Evolutionary conservation across 2,797 vertebrate genomes (phyloP).

Genomic region (Novumbra hubbsi): DNA sequence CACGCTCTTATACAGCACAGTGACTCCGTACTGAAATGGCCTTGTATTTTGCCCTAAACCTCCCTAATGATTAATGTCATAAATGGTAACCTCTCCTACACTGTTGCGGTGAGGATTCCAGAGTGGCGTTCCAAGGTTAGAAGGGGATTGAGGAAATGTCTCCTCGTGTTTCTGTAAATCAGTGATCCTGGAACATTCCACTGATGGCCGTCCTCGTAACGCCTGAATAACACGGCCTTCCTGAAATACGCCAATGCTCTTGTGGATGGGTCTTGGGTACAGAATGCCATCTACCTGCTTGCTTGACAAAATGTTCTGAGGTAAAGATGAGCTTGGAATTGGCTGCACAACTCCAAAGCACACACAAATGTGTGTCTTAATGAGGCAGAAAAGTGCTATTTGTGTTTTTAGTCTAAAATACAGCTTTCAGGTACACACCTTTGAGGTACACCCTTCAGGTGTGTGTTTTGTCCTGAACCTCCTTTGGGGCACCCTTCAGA

Average conservation of each 20-base stretch:
- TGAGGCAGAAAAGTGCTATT: not conserved
- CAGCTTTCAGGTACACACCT: not conserved
- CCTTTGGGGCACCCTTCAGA: too few relatives aligned
- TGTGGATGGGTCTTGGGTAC: not conserved
- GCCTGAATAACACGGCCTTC: not conserved
- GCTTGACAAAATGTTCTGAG: too few relatives aligned
- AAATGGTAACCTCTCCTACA: not conserved
- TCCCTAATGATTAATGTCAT: constrained; percentile 2
- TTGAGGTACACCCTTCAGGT: too few relatives aligned
- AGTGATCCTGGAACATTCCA: not conserved
- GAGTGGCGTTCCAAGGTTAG: not conserved
- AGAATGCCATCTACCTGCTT: too few relatives aligned
- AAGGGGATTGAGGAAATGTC: not conserved
- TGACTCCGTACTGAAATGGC: constrained; percentile 20
- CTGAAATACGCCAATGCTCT: not conserved
- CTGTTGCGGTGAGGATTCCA: not conserved
- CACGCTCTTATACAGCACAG: constrained; percentile 80
- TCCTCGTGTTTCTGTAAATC: constrained; percentile 13
- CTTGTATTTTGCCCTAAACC: not conserved
- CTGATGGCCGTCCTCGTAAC: not conserved
- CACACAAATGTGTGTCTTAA: not conserved
- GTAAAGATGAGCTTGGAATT: too few relatives aligned
- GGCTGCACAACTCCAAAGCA: not conserved
- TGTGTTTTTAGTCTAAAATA: not conserved
- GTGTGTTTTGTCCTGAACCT: not conserved